Evolutionary conservation across 1,140 invertebrate species (phyloP), one percentile per base, ranked within the genome.

Genomic region (Diorhabda sublineata): DNA sequence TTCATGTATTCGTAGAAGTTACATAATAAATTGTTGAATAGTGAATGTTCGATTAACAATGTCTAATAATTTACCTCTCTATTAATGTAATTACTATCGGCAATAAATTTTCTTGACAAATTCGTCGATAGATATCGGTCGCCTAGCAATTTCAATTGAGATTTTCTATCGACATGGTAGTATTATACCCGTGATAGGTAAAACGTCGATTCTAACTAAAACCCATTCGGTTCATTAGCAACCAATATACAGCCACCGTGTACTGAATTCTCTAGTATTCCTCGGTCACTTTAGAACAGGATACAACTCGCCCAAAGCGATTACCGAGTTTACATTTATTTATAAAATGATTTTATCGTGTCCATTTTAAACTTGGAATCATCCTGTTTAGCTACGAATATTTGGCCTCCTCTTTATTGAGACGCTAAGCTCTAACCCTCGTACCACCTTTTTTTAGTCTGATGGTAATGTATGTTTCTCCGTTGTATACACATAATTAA

Each of bases 151-250:
- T 52, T 52, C 47, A 52, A 52, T 52, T 52, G 47, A 52, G n/a
- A 52, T 52, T 52, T 52, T n/a, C 47, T 52, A 52, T 52, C 47
- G 47, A 52, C 47, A 52, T n/a, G 5, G 41, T 59, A n/a, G 8
- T 63, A 45, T 11, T 63, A 45, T 63, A 63, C 43, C 61, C 61
- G 43, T 63, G 61, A 47, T 45, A 9, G 43, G 61, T 26, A 7
- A 52, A 52, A 52, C 47, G 47, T 52, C 6, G 47, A 6, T 52
- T 52, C 6, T 52, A 52, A 9, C 43, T n/a, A 42, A 65, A 42
- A 5, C 47, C 45, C 42, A 47, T 42, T 62, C n/a, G 47, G 47
- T 52, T 73, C 73, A 75, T 75, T 75, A 73, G 74, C 66, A 71
- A 70, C 71, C 70, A 69, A 71, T 70, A 69, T 71, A 62, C 11